Conservation (phyloP, 2,888 invertebrate species). For the Hemaris fuciformis region DNA sequence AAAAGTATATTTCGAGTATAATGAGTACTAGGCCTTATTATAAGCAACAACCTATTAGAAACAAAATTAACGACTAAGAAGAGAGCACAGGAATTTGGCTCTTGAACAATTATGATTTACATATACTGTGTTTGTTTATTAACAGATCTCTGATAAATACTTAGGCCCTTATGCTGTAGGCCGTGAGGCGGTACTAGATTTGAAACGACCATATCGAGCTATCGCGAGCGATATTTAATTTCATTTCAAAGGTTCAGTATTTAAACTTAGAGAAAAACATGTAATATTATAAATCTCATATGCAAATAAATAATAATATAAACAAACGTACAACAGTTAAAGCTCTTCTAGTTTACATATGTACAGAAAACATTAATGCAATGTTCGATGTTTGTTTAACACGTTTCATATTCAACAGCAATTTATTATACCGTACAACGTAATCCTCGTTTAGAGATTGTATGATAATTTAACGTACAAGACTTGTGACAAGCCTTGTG, state of each 20-base stretch:
- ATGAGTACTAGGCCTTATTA: background rate
- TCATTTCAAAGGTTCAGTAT: background rate
- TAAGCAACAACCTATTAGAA: background rate
- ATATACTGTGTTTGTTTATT: too few species aligned
- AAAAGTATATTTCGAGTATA: background rate
- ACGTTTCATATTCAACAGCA: slow-evolving; percentile 19
- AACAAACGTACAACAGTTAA: slow-evolving; percentile 71
- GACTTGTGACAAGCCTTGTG: background rate
- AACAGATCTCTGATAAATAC: background rate
- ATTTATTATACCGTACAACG: background rate
- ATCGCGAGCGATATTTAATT: background rate
- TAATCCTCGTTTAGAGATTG: background rate
- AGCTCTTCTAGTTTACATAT: slow-evolving; percentile 79
- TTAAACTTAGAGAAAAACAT: slow-evolving; percentile 18
- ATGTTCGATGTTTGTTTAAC: slow-evolving; percentile 30
- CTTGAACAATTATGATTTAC: too few species aligned
- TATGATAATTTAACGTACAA: background rate
- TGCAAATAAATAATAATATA: slow-evolving; percentile 55
- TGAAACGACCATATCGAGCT: slow-evolving; percentile 21
- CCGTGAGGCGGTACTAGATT: slow-evolving; percentile 22
- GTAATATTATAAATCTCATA: slow-evolving; percentile 23
- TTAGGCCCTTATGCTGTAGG: slow-evolving; percentile 16
- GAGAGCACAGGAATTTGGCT: background rate
- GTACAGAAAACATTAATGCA: slow-evolving; percentile 57
- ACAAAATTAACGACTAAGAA: background rate